Evolutionary conservation across 1,140 invertebrate genomes (phyloP), one percentile per base, ranked within the genome.

Genomic region (Mylabris phalerata): DNA sequence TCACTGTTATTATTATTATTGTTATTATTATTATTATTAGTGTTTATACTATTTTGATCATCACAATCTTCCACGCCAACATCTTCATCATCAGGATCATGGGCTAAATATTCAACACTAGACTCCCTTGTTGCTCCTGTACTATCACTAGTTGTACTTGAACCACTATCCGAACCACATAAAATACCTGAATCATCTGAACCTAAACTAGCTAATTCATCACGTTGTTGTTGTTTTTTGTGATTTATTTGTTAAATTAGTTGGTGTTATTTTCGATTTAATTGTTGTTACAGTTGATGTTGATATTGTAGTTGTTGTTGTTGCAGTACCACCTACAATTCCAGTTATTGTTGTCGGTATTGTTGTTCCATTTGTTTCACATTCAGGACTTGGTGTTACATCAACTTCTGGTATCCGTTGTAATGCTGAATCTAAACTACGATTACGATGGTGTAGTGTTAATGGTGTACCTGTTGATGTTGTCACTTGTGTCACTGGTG

Each of bases 151-250:
- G 32, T 32, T 32, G 32, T 32, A 55, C 74, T 78, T 10, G 75
- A 75, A 19, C 78, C 78, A 60, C 75, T 84, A 57, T 84, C 84
- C 9, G 82, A 88, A 64, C 82, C 84, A 72, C 86, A 90, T 62
- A 89, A 81, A 65, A 90, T 93, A 40, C 83, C 83, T 10, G 90
- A 92, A 74, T 94, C 91, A 71, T 93, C 90, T 0, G 90, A 93
- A 10, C 89, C 90, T 6, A 90, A 73, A 66, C 85, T 87, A 26
- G 84, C 84, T 41, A 87, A 77, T 73, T 88, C 86, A 62, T 86
- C 84, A 38, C 82, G 77, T 65, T 84, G 75, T 10, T 19, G 51
- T 64, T 56, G 49, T n/a, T 60, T 27, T 61, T 63, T 43, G 56
- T 44, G 32, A 32, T 32, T 32, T 32, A 32, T 32, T 32, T 32